Conservation (phyloP, 2,797 vertebrate species). For the Sarcophilus harrisii region DNA sequence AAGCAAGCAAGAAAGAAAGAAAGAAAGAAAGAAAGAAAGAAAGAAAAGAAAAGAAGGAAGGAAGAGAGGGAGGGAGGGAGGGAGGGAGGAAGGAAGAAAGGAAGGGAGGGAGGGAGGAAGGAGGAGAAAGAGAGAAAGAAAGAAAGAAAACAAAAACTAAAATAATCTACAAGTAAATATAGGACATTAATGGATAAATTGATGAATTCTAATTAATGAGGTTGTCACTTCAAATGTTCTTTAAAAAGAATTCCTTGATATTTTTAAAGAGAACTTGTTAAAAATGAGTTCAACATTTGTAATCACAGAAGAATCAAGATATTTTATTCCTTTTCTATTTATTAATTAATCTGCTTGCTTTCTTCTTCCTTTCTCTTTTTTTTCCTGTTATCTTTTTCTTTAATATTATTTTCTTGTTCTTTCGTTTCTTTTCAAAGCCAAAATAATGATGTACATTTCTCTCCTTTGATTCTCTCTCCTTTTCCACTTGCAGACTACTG, state of each 20-base stretch:
- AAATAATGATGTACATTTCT: slow-evolving; percentile 51
- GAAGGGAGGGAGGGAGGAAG: no score
- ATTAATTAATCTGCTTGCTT: background rate
- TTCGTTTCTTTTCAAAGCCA: slow-evolving; percentile 51
- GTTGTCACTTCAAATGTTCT: background rate
- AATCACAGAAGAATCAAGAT: background rate
- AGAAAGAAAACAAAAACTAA: no score
- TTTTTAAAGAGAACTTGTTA: background rate
- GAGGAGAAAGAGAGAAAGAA: no score
- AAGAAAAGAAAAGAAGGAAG: no score
- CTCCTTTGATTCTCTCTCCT: slow-evolving; percentile 40
- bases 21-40: no score
- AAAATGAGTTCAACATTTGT: background rate
- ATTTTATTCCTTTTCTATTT: background rate
- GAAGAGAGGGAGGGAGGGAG: no score
- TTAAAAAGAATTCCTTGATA: background rate
- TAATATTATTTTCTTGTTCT: background rate
- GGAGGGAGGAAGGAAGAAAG: no score
- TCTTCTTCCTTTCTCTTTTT: background rate
- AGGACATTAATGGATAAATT: background rate
- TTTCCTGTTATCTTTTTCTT: slow-evolving; percentile 26
- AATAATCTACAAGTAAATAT: background rate
- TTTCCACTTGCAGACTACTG: slow-evolving; percentile 39
- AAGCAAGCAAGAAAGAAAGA: no score
- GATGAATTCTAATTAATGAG: background rate